Base-by-base conservation (phyloP, 1,140 invertebrate species). In the Globodera rostochiensis region DNA sequence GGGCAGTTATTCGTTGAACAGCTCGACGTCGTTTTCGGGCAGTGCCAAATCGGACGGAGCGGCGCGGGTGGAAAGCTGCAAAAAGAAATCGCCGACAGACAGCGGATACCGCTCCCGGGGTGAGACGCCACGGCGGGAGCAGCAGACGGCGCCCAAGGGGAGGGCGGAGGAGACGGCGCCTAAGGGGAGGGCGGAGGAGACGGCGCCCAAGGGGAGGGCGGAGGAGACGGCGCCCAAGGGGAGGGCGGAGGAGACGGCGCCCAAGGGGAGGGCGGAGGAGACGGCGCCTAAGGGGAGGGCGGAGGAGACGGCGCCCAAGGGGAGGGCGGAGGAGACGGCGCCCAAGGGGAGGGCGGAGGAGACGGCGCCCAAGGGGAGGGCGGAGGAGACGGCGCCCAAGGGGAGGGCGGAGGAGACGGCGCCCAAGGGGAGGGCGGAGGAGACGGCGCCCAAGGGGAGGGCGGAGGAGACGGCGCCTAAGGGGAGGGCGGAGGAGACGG, bases 31-130 rank as follows among this genome's bases (percentile, higher is more conserved):
- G n/a, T 70, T 45, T 11, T n/a, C 11, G 67, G 67, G n/a, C n/a
- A 9, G n/a, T 8, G n/a, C 67, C 11, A 25, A 21, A 13, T 21
- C n/a, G 11, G 67, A 21, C 5, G 11, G 36, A 70, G 67, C n/a
- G n/a, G n/a, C n/a, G 67, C 21, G 21, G 9, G 36, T 13, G 67
- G 19, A 9, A 70, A 19, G 67, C 5, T 8, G 36, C 21, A 45
- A 21, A 45, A 70, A 70, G 67, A 70, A 70, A 45, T n/a, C 36
- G n/a, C 19, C 67, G 67, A 70, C 67, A 19, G 67, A 70, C 67
- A 70, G 67, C 36, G 67, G 67, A 45, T 70, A 70, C 36, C 67
- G 67, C 21, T 70, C 67, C 9, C 11, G 67, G 36, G 67, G 67
- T 11, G 67, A n/a, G n/a, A 70, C 67, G n/a, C 67, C 67, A 15